phyloP scores from a whole-genome alignment of 1,140 invertebrate species.

The Forficula auricularia region DNA sequence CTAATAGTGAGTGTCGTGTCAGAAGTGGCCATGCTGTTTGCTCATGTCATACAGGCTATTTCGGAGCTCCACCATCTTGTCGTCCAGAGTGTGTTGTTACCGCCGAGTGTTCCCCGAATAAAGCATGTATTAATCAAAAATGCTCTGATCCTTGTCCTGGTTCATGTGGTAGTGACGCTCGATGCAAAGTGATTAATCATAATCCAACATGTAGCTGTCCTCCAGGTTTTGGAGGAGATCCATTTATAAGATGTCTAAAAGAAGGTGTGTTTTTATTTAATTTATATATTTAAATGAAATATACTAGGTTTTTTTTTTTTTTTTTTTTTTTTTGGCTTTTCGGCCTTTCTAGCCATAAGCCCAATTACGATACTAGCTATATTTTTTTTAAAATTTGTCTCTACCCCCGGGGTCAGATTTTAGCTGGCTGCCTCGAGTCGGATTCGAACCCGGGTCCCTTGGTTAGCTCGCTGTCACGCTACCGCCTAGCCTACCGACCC shows the following conservation, averaged over 20 bases:
- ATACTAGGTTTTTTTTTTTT: too few relatives aligned
- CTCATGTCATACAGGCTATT: conserved; percentile 54
- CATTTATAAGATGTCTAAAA: conserved; percentile 53
- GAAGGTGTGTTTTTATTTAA: conserved; percentile 39
- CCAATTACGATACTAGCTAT: too few relatives aligned
- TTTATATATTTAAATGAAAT: neutral
- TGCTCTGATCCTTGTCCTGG: conserved; percentile 65
- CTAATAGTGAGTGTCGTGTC: conserved; percentile 57
- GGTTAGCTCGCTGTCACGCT: too few relatives aligned
- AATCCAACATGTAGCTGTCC: conserved; percentile 72
- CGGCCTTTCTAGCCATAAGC: too few relatives aligned
- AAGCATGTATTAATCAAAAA: conserved; percentile 62
- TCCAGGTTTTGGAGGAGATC: conserved; percentile 56
- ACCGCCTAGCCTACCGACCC: too few relatives aligned
- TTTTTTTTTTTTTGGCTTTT: too few relatives aligned
- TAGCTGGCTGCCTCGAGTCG: too few relatives aligned
- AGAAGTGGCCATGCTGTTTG: conserved; percentile 54
- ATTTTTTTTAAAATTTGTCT: too few relatives aligned
- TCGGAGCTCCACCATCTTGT: conserved; percentile 56
- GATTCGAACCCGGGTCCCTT: too few relatives aligned
- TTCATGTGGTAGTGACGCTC: conserved; percentile 58
- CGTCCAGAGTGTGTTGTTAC: conserved; percentile 63
- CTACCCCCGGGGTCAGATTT: too few relatives aligned
- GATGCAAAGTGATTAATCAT: conserved; percentile 63
- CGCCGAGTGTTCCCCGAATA: conserved; percentile 49